Evolutionary conservation across 2,113 vertebrate genomes (phyloP).

Genomic region (Dolichotis patagonum): DNA sequence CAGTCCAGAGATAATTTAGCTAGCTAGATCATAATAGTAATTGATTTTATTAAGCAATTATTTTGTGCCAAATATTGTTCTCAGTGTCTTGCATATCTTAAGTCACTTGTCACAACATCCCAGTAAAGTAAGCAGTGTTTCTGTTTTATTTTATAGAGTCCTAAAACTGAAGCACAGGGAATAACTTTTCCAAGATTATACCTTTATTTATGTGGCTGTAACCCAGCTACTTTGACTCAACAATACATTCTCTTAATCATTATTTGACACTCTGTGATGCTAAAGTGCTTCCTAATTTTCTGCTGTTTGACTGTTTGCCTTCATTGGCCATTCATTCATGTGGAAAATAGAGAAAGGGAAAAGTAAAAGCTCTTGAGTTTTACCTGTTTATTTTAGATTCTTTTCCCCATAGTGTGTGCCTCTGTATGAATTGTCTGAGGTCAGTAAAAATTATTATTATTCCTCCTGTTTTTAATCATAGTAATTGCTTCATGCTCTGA

Average conservation of each 20-base stretch:
- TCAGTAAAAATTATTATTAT: background rate
- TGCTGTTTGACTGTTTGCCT: background rate
- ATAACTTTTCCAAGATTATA: background rate
- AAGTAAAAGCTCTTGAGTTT: background rate
- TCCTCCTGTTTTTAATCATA: slow-evolving; percentile 31
- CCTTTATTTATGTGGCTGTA: background rate
- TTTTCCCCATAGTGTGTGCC: background rate
- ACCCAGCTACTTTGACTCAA: background rate
- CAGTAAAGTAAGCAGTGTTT: slow-evolving; percentile 24
- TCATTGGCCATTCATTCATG: background rate
- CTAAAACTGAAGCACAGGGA: slow-evolving; percentile 13
- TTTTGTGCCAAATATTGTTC: background rate
- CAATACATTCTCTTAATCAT: background rate
- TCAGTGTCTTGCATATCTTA: background rate
- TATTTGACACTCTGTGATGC: background rate
- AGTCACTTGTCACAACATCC: background rate
- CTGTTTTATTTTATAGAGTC: slow-evolving; percentile 1
- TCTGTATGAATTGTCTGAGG: background rate
- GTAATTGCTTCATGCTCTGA: slow-evolving; percentile 10
- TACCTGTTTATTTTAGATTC: background rate
- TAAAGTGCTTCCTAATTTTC: background rate
- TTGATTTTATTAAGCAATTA: background rate
- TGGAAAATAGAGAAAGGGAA: background rate
- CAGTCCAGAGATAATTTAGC: background rate
- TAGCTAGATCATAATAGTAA: background rate